Evolutionary conservation across 2,797 vertebrate species (phyloP).

Genomic region (Sebastiscus tertius): DNA sequence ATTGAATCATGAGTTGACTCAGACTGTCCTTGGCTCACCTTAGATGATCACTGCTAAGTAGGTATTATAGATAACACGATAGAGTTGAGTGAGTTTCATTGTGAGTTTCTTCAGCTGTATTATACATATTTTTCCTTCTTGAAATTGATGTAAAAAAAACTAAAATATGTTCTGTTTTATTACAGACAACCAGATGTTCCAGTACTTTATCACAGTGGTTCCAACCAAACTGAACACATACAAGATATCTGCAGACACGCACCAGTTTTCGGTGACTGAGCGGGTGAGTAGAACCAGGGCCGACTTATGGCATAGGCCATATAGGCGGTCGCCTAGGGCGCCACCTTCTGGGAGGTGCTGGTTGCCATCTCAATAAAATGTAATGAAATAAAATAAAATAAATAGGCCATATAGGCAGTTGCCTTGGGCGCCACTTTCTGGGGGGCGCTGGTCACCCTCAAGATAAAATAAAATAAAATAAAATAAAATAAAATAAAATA

Average conservation of each 20-base stretch:
- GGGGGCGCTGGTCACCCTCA: too few species aligned
- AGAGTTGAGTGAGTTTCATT: not conserved
- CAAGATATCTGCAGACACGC: slow-evolving; percentile 86
- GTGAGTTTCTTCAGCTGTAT: not conserved
- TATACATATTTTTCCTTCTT: not conserved
- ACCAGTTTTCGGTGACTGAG: slow-evolving; percentile 85
- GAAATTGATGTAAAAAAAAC: not conserved
- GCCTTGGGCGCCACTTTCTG: too few species aligned
- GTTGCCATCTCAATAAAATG: accelerated
- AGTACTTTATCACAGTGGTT: slow-evolving; percentile 98
- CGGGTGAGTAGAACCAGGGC: slow-evolving; percentile 66
- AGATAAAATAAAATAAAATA: too few species aligned
- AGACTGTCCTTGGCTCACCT: not conserved
- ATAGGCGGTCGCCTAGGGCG: too few species aligned
- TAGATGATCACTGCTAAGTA: not conserved
- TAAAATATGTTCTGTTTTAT: not conserved
- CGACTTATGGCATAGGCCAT: too few species aligned
- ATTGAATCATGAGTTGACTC: not conserved
- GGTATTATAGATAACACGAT: not conserved
- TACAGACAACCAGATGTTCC: slow-evolving; percentile 98
- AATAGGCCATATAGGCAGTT: too few species aligned
- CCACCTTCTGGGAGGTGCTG: too few species aligned
- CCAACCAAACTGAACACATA: slow-evolving; percentile 94
- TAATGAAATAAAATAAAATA: too few species aligned
- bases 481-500: too few species aligned